These are phyloP conservation scores for Thysanoteuthis rhombus DNA, from an alignment of 2,888 invertebrate species.

Conservation along the genomic window DNA sequence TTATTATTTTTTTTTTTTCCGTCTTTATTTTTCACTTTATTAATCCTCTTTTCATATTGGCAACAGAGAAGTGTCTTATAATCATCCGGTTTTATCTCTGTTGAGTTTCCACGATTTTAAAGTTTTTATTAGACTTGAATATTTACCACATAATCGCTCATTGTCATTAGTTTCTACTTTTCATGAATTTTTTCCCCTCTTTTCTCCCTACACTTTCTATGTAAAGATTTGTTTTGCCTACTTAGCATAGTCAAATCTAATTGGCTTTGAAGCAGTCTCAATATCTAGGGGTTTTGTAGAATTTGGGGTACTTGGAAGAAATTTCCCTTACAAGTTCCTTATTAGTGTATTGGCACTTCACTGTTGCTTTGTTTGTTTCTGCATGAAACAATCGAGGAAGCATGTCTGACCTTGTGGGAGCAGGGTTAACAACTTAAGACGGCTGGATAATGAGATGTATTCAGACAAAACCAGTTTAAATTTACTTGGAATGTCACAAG, in stretches of 20 bases:
- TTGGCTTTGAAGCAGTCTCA: not conserved
- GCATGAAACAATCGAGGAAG: not conserved
- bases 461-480: no score
- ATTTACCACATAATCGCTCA: no score
- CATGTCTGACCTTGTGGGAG: not conserved
- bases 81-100: not conserved
- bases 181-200: not conserved
- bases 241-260: not conserved
- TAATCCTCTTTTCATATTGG: not conserved
- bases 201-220: not conserved
- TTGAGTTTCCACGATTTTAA: not conserved
- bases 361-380: slow-evolving; percentile 13
- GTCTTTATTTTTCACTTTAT: not conserved
- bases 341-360: slow-evolving; percentile 17
- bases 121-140: no score
- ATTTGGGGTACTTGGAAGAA: not conserved
- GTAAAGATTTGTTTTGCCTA: not conserved
- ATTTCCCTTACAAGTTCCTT: not conserved
- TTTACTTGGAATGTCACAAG: no score
- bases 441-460: not conserved
- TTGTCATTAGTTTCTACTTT: no score
- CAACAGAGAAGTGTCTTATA: slow-evolving; percentile 20
- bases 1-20: no score
- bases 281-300: not conserved
- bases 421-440: not conserved